Evolutionary conservation across 2,797 vertebrate species (phyloP).

Genomic region (Sebastes iracundus): DNA sequence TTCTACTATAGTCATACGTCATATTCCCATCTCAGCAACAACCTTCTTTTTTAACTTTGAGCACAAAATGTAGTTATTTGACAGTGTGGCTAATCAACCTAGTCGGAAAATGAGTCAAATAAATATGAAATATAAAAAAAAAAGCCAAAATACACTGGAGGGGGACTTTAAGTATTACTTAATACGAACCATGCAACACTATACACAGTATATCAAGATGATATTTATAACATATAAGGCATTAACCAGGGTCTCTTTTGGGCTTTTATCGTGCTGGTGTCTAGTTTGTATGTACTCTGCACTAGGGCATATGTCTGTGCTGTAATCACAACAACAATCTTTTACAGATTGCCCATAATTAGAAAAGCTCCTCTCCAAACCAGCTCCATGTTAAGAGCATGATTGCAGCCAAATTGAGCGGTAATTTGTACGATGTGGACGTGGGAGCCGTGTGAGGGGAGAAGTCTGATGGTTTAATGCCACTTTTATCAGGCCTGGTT

Average conservation of each 20-base stretch:
- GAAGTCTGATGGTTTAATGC: constrained; percentile 77
- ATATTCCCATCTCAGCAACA: no score
- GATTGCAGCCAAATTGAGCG: constrained; percentile 83
- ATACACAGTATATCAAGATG: background rate
- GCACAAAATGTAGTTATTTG: no score
- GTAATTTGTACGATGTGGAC: constrained; percentile 82
- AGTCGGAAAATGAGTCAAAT: no score
- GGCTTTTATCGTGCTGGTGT: constrained; percentile 41
- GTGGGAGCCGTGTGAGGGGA: constrained; percentile 70
- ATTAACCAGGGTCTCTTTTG: constrained; percentile 25
- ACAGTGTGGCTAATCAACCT: no score
- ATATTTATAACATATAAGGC: constrained; percentile 9
- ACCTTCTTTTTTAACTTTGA: no score
- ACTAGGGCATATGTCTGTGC: constrained; percentile 71
- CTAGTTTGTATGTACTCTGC: constrained; percentile 68
- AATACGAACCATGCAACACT: background rate
- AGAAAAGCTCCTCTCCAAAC: constrained; percentile 82
- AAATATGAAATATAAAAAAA: no score
- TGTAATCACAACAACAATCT: constrained; percentile 82
- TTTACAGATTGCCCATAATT: constrained; percentile 84
- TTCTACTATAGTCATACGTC: no score
- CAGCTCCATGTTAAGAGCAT: constrained; percentile 83
- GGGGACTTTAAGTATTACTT: background rate
- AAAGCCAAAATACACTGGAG: no score
- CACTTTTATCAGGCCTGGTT: constrained; percentile 77